A percentile compares a stretch with the other conserved stretches of the same genome.
phyloP scores from a whole-genome alignment of 2,113 vertebrate genomes.

The Bostrychus sinensis region DNA sequence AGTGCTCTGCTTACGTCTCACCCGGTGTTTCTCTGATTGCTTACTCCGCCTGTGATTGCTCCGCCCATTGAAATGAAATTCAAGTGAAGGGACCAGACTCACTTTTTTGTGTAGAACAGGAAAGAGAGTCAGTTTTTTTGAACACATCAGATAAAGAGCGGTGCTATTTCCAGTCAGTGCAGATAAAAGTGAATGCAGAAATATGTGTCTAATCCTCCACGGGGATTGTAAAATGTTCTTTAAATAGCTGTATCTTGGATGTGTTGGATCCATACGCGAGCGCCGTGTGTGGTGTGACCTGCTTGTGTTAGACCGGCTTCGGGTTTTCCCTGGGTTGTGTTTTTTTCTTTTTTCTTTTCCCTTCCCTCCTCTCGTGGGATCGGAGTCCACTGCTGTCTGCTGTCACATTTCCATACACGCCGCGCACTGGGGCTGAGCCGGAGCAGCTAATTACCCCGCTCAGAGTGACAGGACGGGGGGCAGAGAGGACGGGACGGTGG shows the following conservation, averaged over 20 bases:
- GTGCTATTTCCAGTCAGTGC: background rate
- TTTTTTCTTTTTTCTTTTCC: background rate
- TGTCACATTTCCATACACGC: constrained; percentile 76
- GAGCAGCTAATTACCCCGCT: constrained; percentile 65
- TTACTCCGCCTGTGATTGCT: no score
- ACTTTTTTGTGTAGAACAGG: no score
- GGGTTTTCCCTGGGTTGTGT: constrained; percentile 16
- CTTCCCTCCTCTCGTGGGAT: constrained; percentile 14
- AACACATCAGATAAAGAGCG: no score
- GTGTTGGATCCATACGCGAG: no score
- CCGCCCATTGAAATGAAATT: no score
- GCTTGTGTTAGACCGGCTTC: constrained; percentile 25
- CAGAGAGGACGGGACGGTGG: constrained; percentile 1
- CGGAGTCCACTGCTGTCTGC: constrained; percentile 45
- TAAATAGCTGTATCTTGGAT: no score
- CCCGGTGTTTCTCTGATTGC: no score
- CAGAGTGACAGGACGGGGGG: constrained; percentile 62
- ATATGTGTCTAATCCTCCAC: background rate
- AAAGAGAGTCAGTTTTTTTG: no score
- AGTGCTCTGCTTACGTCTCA: no score
- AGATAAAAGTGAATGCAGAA: background rate
- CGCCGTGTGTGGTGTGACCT: constrained; percentile 4
- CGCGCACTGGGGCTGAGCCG: constrained; percentile 49
- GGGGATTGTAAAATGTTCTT: background rate
- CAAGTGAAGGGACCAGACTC: no score